Evolutionary conservation across 23 tunicate genomes (phyloP).

Genomic region (Aplidium turbinatum): DNA sequence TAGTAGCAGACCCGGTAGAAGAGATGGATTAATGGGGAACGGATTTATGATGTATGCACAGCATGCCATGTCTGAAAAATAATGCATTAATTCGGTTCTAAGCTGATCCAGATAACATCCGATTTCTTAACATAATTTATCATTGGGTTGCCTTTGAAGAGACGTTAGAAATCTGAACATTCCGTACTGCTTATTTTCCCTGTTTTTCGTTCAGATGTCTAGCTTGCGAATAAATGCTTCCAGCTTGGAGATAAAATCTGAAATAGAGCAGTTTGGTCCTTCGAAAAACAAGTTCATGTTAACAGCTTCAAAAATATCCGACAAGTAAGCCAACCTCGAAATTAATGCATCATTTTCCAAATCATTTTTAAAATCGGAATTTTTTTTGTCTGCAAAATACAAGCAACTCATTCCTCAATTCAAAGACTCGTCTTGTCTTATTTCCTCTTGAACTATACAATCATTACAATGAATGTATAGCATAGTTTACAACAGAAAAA

Average conservation of each 20-base stretch:
- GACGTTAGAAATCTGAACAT: constrained; percentile 20
- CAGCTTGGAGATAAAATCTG: constrained; percentile 3
- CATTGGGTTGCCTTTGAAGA: constrained; percentile 31
- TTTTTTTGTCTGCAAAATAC: not conserved
- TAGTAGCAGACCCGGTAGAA: too few relatives aligned
- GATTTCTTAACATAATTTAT: constrained; percentile 32
- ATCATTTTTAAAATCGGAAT: not conserved
- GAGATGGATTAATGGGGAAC: constrained; percentile 33
- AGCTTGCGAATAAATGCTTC: not conserved
- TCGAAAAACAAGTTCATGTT: constrained; percentile 4
- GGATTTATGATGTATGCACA: constrained; percentile 36
- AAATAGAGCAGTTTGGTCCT: constrained; percentile 5
- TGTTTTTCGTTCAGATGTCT: not conserved
- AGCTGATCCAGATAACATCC: constrained; percentile 11
- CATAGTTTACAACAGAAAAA: too few relatives aligned
- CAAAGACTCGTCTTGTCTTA: not conserved
- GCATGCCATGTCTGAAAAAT: constrained; percentile 43
- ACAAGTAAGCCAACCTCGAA: not conserved
- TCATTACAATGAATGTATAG: too few relatives aligned
- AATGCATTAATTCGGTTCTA: constrained; percentile 30
- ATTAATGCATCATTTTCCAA: not conserved
- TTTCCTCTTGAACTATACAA: constrained; percentile 11
- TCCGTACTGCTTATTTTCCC: not conserved
- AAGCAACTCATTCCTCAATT: not conserved
- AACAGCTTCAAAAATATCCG: constrained; percentile 1